Conservation (phyloP, 2,113 vertebrate species). For the Coracopsis vasa region DNA sequence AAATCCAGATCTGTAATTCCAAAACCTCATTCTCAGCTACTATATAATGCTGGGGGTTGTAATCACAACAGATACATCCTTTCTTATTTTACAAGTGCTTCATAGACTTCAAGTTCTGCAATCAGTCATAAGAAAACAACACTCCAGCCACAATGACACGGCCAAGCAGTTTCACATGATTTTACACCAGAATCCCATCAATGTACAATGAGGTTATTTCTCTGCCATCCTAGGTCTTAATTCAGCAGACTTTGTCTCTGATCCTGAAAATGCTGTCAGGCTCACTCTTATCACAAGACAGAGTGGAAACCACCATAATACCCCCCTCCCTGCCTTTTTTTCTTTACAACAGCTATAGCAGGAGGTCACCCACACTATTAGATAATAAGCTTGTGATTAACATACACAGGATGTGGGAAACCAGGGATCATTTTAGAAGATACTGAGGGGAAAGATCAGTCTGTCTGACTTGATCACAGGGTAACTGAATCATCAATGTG, state of each 20-base stretch:
- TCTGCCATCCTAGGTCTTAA: neutral
- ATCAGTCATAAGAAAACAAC: neutral
- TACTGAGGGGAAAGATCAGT: constrained; percentile 31
- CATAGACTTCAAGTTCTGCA: neutral
- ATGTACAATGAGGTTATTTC: neutral
- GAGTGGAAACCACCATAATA: neutral
- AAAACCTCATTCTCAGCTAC: neutral
- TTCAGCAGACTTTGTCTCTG: neutral
- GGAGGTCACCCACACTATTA: constrained; percentile 11
- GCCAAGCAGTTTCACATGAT: neutral
- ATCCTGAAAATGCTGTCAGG: neutral
- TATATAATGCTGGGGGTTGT: neutral
- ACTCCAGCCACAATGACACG: neutral
- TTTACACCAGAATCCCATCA: neutral
- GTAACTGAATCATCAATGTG: constrained; percentile 31
- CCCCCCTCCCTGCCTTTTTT: neutral
- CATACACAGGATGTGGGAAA: constrained; percentile 58
- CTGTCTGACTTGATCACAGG: constrained; percentile 47
- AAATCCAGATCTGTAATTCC: neutral
- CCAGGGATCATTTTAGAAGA: neutral
- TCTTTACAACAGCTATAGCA: neutral
- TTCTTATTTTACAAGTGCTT: neutral
- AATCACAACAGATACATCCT: neutral
- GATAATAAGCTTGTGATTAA: constrained; percentile 43
- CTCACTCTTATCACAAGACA: constrained; percentile 40